Percentiles rank a stretch among this genome's conserved stretches.
Conservation (phyloP, 53 echinoderm and acorn worm genomes). For the Antedon mediterranea region DNA sequence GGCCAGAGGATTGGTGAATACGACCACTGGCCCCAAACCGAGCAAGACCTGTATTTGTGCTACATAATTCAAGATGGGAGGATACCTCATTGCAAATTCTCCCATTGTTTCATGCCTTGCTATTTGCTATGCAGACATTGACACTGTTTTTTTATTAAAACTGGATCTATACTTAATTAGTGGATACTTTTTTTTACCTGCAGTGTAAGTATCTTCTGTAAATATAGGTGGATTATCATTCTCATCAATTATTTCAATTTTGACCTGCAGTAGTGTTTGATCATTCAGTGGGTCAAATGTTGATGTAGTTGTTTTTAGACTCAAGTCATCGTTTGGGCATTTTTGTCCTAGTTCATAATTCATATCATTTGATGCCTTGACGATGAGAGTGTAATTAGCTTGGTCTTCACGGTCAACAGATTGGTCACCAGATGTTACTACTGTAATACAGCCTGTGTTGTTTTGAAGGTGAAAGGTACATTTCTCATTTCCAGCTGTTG, state of each 20-base stretch:
- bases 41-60: too few relatives aligned
- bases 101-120: too few relatives aligned
- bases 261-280: not conserved
- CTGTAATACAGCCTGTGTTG: conserved; percentile 40
- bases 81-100: too few relatives aligned
- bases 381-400: conserved; percentile 26
- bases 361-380: conserved; percentile 62
- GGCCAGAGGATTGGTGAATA: too few relatives aligned
- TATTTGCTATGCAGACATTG: too few relatives aligned
- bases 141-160: too few relatives aligned
- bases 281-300: not conserved
- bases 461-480: conserved; percentile 36
- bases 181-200: too few relatives aligned
- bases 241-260: not conserved
- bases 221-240: not conserved
- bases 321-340: too few relatives aligned
- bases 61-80: too few relatives aligned
- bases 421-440: conserved; percentile 37
- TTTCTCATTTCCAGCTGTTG: conserved; percentile 48
- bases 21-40: too few relatives aligned
- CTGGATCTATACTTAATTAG: too few relatives aligned
- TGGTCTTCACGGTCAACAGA: conserved; percentile 44
- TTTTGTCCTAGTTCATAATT: conserved; percentile 6
- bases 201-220: not conserved
- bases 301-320: not conserved